Base-by-base conservation (phyloP, 2,113 vertebrate species). In the Paramormyrops kingsleyae region DNA sequence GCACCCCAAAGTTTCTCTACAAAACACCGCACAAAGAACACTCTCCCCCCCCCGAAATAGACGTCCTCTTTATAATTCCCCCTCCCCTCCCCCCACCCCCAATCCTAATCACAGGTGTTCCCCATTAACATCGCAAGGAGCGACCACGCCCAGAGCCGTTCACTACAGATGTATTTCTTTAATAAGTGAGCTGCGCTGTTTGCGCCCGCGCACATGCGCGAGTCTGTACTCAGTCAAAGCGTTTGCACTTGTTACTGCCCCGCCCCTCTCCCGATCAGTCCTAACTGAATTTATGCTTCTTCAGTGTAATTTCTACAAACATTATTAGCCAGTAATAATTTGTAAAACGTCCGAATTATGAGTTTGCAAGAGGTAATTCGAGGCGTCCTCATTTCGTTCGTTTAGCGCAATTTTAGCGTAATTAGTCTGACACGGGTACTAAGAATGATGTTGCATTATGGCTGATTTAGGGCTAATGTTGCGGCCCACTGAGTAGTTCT, bases 361-460 rank as follows among this genome's bases (percentile, higher is more conserved):
- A 91, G 92, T 92, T 92, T 91, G 91, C 93, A 91, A 92, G 91
- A 91, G 91, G 93, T 93, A 94, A 92, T 93, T 93, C 87, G 93
- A 92, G 27, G 59, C 12, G 47, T 35, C 5, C 50, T n/a, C 50
- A 87, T 87, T 52, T 53, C 21, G 27, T 53, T 53, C 85, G 17
- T 53, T 87, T 39, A 56, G 50, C 35, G 5, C 52, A 27, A 21
- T 87, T 53, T 95, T 92, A 53, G 94, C 92, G 90, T 70, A 90
- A 4, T 90, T 35, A 52, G 39, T 19, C 1, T 87, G 85, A 53
- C 85, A 56, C 24, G 2, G 24, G 13, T 53, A 50, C n/a, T 31
- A 74, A 53, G 88, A 87, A 59, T 91, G 47, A 42, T 46, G 87
- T 53, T 88, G 88, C 90, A 90, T 91, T 88, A 88, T 70, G 89